These are phyloP conservation scores for Temnothorax curvispinosus DNA, from an alignment of 1,140 invertebrate species.

Conservation along the genomic window DNA sequence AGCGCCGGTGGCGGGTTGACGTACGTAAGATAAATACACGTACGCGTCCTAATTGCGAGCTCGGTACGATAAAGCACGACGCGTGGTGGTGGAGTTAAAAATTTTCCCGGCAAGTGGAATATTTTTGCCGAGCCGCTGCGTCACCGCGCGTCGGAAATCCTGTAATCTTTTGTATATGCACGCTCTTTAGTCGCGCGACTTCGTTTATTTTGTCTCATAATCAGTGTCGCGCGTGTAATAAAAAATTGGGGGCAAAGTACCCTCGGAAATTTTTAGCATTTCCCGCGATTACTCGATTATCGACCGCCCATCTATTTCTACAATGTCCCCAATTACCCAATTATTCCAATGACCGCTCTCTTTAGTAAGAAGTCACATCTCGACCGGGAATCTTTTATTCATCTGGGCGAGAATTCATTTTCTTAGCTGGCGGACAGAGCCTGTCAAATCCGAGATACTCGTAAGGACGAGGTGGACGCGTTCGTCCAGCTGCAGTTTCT, in stretches of 20 bases:
- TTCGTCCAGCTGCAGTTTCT: constrained; percentile 62
- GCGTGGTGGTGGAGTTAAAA: constrained; percentile 43
- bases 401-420: neutral
- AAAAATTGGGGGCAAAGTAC: neutral
- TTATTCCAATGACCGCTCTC: neutral
- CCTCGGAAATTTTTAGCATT: neutral
- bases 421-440: neutral
- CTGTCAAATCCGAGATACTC: constrained; percentile 6
- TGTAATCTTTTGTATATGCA: neutral
- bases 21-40: constrained; percentile 21
- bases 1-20: constrained; percentile 38
- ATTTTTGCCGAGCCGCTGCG: constrained; percentile 13
- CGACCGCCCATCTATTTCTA: neutral
- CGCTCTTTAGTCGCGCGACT: neutral
- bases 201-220: neutral
- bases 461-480: neutral
- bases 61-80: constrained; percentile 5
- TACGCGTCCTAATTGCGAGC: constrained; percentile 56
- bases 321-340: neutral
- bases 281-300: neutral
- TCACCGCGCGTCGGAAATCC: neutral
- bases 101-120: constrained; percentile 19
- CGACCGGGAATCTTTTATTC: neutral
- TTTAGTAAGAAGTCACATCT: neutral
- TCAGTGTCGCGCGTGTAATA: neutral